Evolutionary conservation across 2,113 vertebrate species (phyloP).

Genomic region (Xyliphius kryptos): DNA sequence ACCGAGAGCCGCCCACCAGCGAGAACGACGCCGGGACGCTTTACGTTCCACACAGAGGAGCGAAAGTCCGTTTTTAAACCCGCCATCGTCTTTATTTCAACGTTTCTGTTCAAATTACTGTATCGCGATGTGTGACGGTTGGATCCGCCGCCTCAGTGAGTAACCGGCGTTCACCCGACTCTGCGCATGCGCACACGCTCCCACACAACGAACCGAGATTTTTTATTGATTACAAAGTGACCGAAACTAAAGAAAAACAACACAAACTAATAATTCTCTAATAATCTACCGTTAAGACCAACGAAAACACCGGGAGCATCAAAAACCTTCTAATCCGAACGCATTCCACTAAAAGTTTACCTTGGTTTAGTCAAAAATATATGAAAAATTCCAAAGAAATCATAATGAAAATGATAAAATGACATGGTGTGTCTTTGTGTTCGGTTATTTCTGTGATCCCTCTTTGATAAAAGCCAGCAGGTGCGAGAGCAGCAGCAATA

Average conservation of each 20-base stretch:
- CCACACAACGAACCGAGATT: not conserved
- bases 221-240: not conserved
- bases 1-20: not conserved
- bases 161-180: conserved; percentile 40
- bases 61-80: not conserved
- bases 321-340: no score
- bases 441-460: conserved; percentile 49
- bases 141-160: conserved; percentile 60
- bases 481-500: conserved; percentile 45
- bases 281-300: no score
- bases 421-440: conserved; percentile 4
- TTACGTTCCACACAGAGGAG: not conserved
- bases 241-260: no score
- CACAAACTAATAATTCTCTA: no score
- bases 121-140: conserved; percentile 54
- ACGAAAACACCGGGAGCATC: no score
- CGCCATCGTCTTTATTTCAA: not conserved
- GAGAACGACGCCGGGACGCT: not conserved
- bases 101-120: conserved; percentile 11
- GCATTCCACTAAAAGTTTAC: no score
- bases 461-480: conserved; percentile 48
- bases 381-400: no score
- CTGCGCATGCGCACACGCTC: conserved; percentile 17
- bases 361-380: no score
- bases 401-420: not conserved